Evolutionary conservation across 2,888 invertebrate species (phyloP).

Genomic region (Diarsia dahlii): DNA sequence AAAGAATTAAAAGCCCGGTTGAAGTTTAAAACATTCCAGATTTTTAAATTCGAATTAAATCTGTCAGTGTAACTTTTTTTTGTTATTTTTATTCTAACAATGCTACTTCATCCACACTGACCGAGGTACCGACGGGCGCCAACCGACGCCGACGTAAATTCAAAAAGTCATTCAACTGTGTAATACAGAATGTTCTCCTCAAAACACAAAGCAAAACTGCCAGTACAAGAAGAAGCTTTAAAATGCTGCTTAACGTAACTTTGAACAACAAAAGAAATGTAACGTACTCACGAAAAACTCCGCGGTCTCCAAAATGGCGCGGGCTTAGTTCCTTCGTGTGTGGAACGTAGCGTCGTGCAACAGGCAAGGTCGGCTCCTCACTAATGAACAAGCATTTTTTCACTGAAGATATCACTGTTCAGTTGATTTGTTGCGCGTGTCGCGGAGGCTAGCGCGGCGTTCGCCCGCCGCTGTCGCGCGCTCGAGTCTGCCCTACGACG

Average conservation of each 20-base stretch:
- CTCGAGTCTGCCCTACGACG: constrained; percentile 79
- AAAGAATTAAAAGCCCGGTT: no score
- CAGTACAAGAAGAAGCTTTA: constrained; percentile 20
- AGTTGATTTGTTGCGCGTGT: constrained; percentile 71
- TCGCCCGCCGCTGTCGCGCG: constrained; percentile 86
- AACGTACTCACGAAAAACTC: constrained; percentile 78
- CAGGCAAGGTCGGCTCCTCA: constrained; percentile 76
- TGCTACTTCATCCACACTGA: neutral
- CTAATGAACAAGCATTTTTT: constrained; percentile 80
- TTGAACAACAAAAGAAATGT: constrained; percentile 76
- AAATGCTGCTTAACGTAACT: constrained; percentile 47
- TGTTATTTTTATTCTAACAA: neutral
- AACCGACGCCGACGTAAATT: constrained; percentile 36
- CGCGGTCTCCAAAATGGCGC: constrained; percentile 74
- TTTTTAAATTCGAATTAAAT: neutral
- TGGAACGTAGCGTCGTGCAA: constrained; percentile 71
- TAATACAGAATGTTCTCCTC: neutral
- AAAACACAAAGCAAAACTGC: constrained; percentile 18
- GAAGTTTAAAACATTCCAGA: neutral
- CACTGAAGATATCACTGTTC: constrained; percentile 78
- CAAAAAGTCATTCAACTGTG: constrained; percentile 29
- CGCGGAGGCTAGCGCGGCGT: constrained; percentile 81
- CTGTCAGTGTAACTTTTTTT: neutral
- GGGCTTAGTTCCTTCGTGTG: constrained; percentile 66
- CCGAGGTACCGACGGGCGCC: constrained; percentile 5